Evolutionary conservation across 2,888 invertebrate genomes (phyloP), one percentile per base, ranked within the genome.

Genomic region (Acleris cristana): DNA sequence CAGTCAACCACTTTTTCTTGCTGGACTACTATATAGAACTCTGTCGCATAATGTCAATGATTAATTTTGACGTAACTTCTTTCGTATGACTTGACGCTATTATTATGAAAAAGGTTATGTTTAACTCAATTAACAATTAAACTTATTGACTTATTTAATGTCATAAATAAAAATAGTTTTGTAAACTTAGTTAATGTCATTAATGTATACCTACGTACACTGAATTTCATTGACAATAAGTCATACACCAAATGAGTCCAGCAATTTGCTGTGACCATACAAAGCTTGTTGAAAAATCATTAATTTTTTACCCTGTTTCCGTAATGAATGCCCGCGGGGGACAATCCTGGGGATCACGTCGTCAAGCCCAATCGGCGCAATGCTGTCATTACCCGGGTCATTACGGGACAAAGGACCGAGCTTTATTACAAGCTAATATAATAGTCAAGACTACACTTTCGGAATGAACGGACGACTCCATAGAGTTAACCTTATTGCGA

Each of bases 301-400:
- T 75, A 74, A 73, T 76, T 80, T 83, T 83, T 82, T 79, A 76
- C 72, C 71, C 67, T 70, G 73, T 79, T 73, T 75, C 75, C 72
- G 71, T 83, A 82, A 86, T 84, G 79, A 74, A 70, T 75, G 68
- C 72, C 84, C 85, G 84, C 78, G 86, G 79, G 61, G 76, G 72
- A 76, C 76, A 76, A 75, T 78, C 40, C 40, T 80, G 74, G 56
- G 66, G 56, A 70, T 54, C 62, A 69, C 61, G 54, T 63, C 23
- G 23, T 26, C 23, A 48, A 7, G 48, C 44, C 23, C 64, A 72
- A 76, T 72, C 72, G 74, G 73, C 74, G 79, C 78, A 44, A 78
- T 75, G 73, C 70, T 79, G 77, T 86, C 77, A 82, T 85, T 82
- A 83, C 70, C 23, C 57, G 8, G 70, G 71, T 78, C 72, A 80